Conservation (phyloP, 2,797 vertebrate genomes). For the Ptychadena robeensis region DNA sequence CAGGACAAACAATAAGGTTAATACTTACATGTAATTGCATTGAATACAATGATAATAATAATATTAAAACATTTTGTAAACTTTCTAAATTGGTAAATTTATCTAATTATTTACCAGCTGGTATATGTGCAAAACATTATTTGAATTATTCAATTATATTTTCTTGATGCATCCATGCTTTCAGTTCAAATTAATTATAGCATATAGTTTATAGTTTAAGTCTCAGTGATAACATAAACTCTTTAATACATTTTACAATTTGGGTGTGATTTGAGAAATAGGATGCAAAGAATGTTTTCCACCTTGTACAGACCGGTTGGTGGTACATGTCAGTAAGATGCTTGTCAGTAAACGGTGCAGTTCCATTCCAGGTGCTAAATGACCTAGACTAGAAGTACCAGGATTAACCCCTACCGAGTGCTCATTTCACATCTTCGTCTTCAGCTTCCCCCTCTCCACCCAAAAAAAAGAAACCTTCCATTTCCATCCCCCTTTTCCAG, state of each 20-base stretch:
- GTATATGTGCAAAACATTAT: no score
- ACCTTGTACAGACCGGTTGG: neutral
- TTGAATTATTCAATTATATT: no score
- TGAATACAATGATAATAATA: no score
- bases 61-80: no score
- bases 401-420: conserved; percentile 86
- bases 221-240: neutral
- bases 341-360: conserved; percentile 39
- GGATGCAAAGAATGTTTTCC: neutral
- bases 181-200: no score
- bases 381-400: conserved; percentile 83
- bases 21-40: neutral
- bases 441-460: conserved; percentile 61
- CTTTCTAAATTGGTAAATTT: no score
- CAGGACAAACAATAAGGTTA: neutral
- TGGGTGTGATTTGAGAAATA: no score
- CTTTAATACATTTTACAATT: no score
- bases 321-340: conserved; percentile 11
- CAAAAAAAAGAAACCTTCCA: conserved; percentile 64
- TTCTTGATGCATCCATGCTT: no score
- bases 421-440: conserved; percentile 73
- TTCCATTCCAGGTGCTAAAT: conserved; percentile 83
- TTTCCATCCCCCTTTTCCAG: conserved; percentile 74
- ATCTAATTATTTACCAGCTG: no score
- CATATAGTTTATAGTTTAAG: neutral